Percentiles rank a stretch among this genome's conserved stretches.
These are phyloP conservation scores for Hetaerina americana DNA, from an alignment of 1,140 invertebrate genomes.

Conservation along the genomic window DNA sequence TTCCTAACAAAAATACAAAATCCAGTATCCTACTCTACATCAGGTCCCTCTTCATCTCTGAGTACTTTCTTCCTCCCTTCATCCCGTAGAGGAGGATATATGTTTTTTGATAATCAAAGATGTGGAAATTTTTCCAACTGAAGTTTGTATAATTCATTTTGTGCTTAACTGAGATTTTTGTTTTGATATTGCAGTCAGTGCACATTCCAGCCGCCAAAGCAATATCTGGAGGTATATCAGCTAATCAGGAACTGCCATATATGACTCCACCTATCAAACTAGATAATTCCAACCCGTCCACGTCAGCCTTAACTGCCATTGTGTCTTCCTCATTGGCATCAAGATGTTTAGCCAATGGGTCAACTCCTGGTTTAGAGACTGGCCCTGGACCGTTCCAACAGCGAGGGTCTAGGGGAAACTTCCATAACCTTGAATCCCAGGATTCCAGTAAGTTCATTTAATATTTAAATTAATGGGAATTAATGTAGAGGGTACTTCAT, in stretches of 20 bases:
- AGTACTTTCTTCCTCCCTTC: too few species aligned
- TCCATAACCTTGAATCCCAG: conserved; percentile 47
- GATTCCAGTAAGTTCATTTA: conserved; percentile 63
- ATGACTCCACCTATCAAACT: conserved; percentile 65
- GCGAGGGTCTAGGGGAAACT: conserved; percentile 17
- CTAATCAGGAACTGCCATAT: conserved; percentile 76
- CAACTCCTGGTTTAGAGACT: conserved; percentile 20
- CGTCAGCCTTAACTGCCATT: conserved; percentile 14
- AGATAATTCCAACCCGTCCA: conserved; percentile 27
- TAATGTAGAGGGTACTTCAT: too few species aligned
- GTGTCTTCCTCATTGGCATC: neutral
- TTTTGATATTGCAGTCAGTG: neutral
- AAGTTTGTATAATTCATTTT: neutral
- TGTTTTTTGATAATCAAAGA: too few species aligned
- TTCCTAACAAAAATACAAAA: too few species aligned
- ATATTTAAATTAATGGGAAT: too few species aligned
- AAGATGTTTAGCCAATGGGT: neutral
- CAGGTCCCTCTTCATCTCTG: too few species aligned
- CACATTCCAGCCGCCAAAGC: conserved; percentile 61
- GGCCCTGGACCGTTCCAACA: conserved; percentile 29
- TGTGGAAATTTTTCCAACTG: too few species aligned
- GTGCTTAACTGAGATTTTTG: neutral
- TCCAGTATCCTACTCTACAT: too few species aligned
- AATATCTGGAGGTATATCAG: conserved; percentile 66
- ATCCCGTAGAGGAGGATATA: too few species aligned